Conservation (phyloP, 2,797 vertebrate species). For the Sphaeramia orbicularis region DNA sequence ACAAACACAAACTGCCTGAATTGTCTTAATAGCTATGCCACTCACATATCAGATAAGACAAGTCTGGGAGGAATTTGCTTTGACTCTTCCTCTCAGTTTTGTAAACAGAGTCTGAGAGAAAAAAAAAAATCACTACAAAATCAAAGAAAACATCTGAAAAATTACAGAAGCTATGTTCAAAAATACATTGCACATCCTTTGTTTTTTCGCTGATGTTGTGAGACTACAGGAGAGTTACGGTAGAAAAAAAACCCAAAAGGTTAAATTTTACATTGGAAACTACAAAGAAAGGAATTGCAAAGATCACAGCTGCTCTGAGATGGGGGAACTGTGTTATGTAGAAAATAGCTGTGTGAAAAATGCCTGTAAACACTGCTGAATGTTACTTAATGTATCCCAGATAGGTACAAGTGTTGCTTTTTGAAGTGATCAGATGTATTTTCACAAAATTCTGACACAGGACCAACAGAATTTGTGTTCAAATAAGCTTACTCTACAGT, state of each 20-base stretch:
- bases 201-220: slow-evolving; percentile 36
- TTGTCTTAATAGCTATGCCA: slow-evolving; percentile 46
- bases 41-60: slow-evolving; percentile 36
- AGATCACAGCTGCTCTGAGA: slow-evolving; percentile 40
- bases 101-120: too few species aligned
- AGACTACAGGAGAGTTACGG: slow-evolving; percentile 55
- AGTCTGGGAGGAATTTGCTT: slow-evolving; percentile 50
- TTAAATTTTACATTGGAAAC: slow-evolving; percentile 27
- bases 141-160: slow-evolving; percentile 34
- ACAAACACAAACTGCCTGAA: slow-evolving; percentile 42
- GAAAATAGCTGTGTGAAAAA: slow-evolving; percentile 44
- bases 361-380: slow-evolving; percentile 34
- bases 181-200: too few species aligned
- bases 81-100: slow-evolving; percentile 13
- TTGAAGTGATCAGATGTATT: slow-evolving; percentile 29
- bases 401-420: slow-evolving; percentile 22
- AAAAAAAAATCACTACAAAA: too few species aligned
- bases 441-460: too few species aligned
- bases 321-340: slow-evolving; percentile 1
- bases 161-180: slow-evolving; percentile 15
- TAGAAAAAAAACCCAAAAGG: slow-evolving; percentile 27
- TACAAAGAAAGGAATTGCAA: slow-evolving; percentile 33
- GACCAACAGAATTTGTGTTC: slow-evolving; percentile 17
- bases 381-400: slow-evolving; percentile 31
- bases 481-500: not conserved